A percentile compares a stretch with the other conserved stretches of the same genome.
phyloP scores from a whole-genome alignment of 2,113 vertebrate species.

The Rhinichthys klamathensis region DNA sequence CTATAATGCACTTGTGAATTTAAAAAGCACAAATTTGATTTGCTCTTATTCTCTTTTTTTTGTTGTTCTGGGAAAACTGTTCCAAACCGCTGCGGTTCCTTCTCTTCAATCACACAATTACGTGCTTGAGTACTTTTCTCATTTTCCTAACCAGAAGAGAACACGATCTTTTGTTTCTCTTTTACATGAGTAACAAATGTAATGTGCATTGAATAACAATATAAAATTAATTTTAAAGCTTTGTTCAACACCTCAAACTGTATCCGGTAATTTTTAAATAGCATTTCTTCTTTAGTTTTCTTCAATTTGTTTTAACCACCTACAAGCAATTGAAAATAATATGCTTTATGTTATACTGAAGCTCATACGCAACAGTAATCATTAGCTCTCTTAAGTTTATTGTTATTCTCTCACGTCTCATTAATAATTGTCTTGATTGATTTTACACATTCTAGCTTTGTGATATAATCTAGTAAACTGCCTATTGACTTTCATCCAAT shows the following conservation, averaged over 20 bases:
- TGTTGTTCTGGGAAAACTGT: not conserved
- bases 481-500: too few species aligned
- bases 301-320: not conserved
- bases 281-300: not conserved
- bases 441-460: too few species aligned
- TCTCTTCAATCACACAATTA: conserved; percentile 12
- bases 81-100: not conserved
- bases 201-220: not conserved
- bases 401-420: too few species aligned
- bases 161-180: not conserved
- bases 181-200: not conserved
- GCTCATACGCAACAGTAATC: not conserved
- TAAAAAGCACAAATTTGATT: not conserved
- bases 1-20: not conserved
- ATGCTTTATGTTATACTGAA: not conserved
- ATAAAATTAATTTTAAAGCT: not conserved
- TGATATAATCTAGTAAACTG: too few species aligned
- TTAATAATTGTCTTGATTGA: too few species aligned
- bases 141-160: conserved; percentile 11
- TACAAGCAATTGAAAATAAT: not conserved
- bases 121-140: conserved; percentile 13
- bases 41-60: not conserved
- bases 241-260: not conserved
- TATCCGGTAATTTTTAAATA: not conserved
- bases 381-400: not conserved